These are phyloP conservation scores for Cryptocheilus praepositus DNA, from an alignment of 2,888 invertebrate genomes.

Conservation along the genomic window DNA sequence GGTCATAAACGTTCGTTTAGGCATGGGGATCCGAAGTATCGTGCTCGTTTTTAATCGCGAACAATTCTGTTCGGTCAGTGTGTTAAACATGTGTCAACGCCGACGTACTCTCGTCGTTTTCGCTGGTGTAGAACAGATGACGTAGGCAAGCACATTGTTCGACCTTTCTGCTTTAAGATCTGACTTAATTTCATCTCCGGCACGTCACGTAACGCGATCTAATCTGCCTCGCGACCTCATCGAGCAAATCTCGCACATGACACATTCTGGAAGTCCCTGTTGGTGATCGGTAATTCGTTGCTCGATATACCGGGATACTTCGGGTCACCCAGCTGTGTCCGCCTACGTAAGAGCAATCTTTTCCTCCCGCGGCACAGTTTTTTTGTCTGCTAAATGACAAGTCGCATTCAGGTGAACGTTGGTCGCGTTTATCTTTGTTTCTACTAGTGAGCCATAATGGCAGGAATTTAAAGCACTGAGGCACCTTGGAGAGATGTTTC, in stretches of 20 bases:
- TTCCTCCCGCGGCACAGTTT: neutral
- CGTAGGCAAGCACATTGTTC: slow-evolving; percentile 43
- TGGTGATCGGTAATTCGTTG: neutral
- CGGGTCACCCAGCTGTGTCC: slow-evolving; percentile 21
- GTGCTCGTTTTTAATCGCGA: slow-evolving; percentile 3
- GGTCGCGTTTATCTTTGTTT: neutral
- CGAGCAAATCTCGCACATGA: too few relatives aligned
- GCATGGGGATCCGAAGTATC: slow-evolving; percentile 13
- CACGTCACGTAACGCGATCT: neutral
- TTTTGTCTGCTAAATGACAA: neutral
- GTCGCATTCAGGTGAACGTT: neutral
- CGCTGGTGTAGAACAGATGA: slow-evolving; percentile 34
- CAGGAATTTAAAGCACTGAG: too few relatives aligned
- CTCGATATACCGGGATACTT: slow-evolving; percentile 12
- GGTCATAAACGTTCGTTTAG: slow-evolving; percentile 8
- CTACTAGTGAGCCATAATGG: neutral
- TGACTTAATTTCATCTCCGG: slow-evolving; percentile 3
- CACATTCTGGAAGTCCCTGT: too few relatives aligned
- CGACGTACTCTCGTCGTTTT: slow-evolving; percentile 12
- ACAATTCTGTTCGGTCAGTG: slow-evolving; percentile 6
- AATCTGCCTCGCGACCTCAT: neutral
- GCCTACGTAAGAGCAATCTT: slow-evolving; percentile 1
- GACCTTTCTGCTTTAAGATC: slow-evolving; percentile 13
- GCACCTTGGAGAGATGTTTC: too few relatives aligned
- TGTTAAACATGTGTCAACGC: slow-evolving; percentile 35